phyloP scores from a whole-genome alignment of 1,140 invertebrate genomes.

The Leptopilina boulardi region DNA sequence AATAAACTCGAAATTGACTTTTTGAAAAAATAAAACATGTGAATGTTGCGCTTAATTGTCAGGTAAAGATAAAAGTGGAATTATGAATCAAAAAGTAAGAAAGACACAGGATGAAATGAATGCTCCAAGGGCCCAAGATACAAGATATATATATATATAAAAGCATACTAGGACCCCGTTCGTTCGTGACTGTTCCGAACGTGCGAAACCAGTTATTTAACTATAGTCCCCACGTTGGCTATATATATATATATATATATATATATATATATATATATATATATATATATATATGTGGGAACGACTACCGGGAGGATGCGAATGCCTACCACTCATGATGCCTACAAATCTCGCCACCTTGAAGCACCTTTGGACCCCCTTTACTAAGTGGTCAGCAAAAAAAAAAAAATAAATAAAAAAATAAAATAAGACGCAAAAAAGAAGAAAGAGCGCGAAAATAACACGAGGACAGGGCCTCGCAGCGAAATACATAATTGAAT shows the following conservation, averaged over 20 bases:
- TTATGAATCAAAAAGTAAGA: conserved; percentile 11
- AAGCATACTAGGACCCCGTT: neutral
- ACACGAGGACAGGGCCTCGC: conserved; percentile 47
- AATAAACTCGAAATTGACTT: no score
- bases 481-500: conserved; percentile 67
- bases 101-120: conserved; percentile 3
- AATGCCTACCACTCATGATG: conserved; percentile 44
- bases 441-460: conserved; percentile 48
- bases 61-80: neutral
- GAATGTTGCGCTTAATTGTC: neutral
- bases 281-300: no score
- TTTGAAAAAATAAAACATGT: neutral
- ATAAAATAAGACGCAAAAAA: conserved; percentile 24
- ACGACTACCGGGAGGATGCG: conserved; percentile 51
- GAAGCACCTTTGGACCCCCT: neutral
- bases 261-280: no score
- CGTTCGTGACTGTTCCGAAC: conserved; percentile 57
- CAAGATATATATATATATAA: neutral
- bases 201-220: conserved; percentile 60
- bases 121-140: neutral
- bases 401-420: conserved; percentile 32
- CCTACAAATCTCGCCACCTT: conserved; percentile 42
- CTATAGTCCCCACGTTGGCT: conserved; percentile 29
- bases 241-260: no score
- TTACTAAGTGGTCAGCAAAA: neutral